These are phyloP conservation scores for Nesogale talazaci DNA, from an alignment of 2,113 vertebrate species.

Conservation along the genomic window DNA sequence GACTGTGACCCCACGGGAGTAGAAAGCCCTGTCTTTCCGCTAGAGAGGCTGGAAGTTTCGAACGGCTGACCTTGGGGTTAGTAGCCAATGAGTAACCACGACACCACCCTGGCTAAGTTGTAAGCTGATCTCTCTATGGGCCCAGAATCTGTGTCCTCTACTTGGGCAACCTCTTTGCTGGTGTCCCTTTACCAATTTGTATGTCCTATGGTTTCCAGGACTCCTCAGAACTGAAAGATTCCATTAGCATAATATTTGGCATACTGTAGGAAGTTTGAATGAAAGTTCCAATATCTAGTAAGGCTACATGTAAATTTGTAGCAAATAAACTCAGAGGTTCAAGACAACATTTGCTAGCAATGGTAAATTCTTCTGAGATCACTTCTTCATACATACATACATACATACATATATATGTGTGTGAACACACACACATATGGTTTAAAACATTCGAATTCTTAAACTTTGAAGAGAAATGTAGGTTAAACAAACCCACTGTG, in stretches of 20 bases:
- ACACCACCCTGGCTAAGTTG: too few relatives aligned
- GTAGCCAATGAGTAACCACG: too few relatives aligned
- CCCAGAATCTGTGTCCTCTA: background rate
- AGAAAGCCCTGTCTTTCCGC: too few relatives aligned
- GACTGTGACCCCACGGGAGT: too few relatives aligned
- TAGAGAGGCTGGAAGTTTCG: too few relatives aligned
- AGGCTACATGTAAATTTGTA: slow-evolving; percentile 36
- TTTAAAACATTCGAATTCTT: slow-evolving; percentile 30
- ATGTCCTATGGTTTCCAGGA: background rate
- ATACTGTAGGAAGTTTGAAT: background rate
- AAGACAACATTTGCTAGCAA: slow-evolving; percentile 21
- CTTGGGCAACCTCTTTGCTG: background rate
- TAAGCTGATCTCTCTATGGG: too few relatives aligned
- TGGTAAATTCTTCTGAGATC: slow-evolving; percentile 34
- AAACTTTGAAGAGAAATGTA: background rate
- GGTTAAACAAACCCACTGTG: background rate
- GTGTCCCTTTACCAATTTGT: background rate
- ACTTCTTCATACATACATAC: background rate
- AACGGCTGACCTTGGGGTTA: too few relatives aligned
- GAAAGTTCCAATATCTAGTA: slow-evolving; percentile 47
- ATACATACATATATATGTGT: too few relatives aligned
- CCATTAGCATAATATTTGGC: background rate
- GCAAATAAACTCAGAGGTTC: slow-evolving; percentile 24
- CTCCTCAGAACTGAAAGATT: background rate
- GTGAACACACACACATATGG: too few relatives aligned